Base-by-base conservation (phyloP, 92 coral and sea anemone species). In the Porites rus region DNA sequence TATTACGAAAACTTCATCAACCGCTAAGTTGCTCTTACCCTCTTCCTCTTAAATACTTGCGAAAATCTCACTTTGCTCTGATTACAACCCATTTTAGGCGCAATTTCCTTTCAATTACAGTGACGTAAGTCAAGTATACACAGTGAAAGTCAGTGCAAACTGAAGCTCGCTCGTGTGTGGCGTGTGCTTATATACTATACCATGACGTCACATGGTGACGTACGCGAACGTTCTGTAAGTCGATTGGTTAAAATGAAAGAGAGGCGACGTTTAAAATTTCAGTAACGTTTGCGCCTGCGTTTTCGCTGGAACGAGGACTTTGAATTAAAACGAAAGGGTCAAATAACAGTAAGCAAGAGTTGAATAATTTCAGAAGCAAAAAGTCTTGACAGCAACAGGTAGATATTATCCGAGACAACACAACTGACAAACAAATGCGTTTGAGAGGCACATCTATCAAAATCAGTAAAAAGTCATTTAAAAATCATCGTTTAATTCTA, bases 111-210 rank as follows among this genome's bases (percentile, higher is more conserved):
- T 20, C n/a, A 53, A 53, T 18, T 19, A 54, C 60, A 74, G 43
- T 12, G 78, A 53, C 78, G 19, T 21, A 74, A 72, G 77, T 72
- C 19, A 10, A 43, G 51, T 25, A 38, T 38, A 50, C 77, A 16
- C 77, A 8, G 1, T 51, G 54, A 74, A 74, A 53, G 50, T 52
- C 61, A 54, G 64, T 21, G 78, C 20, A 74, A 74, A 74, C 63
- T 74, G 64, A 51, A 18, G 78, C 53, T 7, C 56, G 46, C 6
- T 20, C 20, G 38, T 4, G 38, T 50, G 20, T 74, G 63, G 65
- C 78, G 78, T 54, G 64, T 8, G 22, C 6, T 21, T 74, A 19
- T 74, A 74, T 74, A 54, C 46, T 46, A 24, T 9, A 20, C 21
- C 11, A 9, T 74, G 64, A 74, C 65, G 78, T 74, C 78, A 21